Evolutionary conservation across 1,140 invertebrate genomes (phyloP).

Genomic region (Dendroctonus valens): DNA sequence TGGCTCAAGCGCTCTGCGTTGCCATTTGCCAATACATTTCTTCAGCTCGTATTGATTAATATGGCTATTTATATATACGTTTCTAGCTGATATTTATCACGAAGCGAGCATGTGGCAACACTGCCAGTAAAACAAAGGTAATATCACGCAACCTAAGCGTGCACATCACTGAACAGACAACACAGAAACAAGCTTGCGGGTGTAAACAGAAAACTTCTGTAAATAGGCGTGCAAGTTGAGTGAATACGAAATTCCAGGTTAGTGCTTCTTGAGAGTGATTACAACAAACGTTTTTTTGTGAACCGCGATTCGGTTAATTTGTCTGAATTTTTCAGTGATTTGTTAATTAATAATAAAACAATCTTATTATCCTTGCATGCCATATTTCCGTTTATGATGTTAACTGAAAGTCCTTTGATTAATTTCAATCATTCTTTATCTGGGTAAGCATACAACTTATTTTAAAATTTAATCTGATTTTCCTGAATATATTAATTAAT

Average conservation of each 20-base stretch:
- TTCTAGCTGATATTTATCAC: too few species aligned
- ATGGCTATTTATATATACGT: too few species aligned
- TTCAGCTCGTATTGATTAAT: too few species aligned
- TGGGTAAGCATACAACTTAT: constrained; percentile 16
- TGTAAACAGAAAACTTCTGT: constrained; percentile 30
- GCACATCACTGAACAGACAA: constrained; percentile 7
- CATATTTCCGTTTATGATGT: constrained; percentile 13
- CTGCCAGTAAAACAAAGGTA: background rate
- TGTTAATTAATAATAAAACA: background rate
- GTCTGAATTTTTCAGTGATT: too few species aligned
- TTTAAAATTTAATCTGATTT: too few species aligned
- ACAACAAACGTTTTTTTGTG: too few species aligned
- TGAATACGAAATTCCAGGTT: constrained; percentile 13
- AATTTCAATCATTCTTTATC: constrained; percentile 18
- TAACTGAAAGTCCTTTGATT: constrained; percentile 26
- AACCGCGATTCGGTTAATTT: too few species aligned
- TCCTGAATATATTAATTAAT: background rate
- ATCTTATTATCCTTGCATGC: background rate
- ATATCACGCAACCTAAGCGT: constrained; percentile 25
- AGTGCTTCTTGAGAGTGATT: constrained; percentile 14
- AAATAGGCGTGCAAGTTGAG: constrained; percentile 19
- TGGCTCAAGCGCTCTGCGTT: too few species aligned
- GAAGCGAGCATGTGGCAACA: too few species aligned
- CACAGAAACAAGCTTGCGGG: background rate
- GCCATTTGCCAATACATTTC: too few species aligned